Conservation (phyloP, 2,113 vertebrate genomes). For the Oreochromis tanganicae region DNA sequence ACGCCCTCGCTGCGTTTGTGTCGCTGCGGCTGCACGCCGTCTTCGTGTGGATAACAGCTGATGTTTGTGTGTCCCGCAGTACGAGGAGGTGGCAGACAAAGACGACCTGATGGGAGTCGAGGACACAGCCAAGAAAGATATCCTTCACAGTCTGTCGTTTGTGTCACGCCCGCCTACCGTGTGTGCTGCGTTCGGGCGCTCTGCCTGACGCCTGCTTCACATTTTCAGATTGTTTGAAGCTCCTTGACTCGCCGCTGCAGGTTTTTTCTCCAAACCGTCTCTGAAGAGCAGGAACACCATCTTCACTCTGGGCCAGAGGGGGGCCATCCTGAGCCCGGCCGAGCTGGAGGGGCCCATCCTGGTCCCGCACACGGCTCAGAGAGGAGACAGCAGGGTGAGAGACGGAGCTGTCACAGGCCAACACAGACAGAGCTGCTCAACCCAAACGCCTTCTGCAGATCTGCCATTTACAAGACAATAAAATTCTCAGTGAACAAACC, state of each 20-base stretch:
- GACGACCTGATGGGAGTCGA: conserved; percentile 93
- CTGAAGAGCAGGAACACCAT: conserved; percentile 90
- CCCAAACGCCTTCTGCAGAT: accelerated
- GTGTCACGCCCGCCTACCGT: not conserved
- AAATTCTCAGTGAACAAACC: accelerated
- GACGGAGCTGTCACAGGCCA: not conserved
- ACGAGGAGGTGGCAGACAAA: conserved; percentile 92
- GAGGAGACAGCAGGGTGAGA: conserved; percentile 78
- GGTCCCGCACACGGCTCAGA: conserved; percentile 87
- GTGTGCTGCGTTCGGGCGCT: not conserved
- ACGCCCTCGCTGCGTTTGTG: accelerated
- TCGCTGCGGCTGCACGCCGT: not conserved
- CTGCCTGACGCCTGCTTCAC: accelerated
- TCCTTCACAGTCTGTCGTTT: conserved; percentile 57
- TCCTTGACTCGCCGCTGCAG: conserved; percentile 66
- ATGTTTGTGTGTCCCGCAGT: conserved; percentile 63
- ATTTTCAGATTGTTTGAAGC: not conserved
- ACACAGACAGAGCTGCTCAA: not conserved
- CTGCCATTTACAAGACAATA: not conserved
- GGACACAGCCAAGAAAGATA: conserved; percentile 92
- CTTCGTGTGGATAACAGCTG: not conserved
- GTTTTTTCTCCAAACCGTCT: conserved; percentile 90
- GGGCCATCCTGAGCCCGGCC: conserved; percentile 76
- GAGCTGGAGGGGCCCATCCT: conserved; percentile 91
- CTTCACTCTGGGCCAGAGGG: conserved; percentile 88